Evolutionary conservation across 35 echinoderm and acorn worm genomes (phyloP).

Genomic region (Apostichopus californicus): DNA sequence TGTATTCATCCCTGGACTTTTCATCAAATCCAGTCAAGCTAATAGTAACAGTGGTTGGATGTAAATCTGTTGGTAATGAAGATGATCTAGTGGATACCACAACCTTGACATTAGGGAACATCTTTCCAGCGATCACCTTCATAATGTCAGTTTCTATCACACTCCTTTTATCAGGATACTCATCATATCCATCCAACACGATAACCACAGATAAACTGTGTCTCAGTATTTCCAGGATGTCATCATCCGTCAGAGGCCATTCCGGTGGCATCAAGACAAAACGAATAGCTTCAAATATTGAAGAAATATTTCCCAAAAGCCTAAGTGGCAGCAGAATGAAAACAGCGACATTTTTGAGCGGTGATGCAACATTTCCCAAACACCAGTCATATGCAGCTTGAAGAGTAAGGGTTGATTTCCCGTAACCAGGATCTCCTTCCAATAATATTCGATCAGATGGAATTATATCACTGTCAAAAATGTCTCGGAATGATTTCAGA

Average conservation of each 20-base stretch:
- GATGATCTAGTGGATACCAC: neutral
- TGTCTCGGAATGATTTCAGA: neutral
- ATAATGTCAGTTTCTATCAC: neutral
- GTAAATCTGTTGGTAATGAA: neutral
- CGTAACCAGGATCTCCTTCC: neutral
- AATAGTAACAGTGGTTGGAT: neutral
- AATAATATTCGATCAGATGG: neutral
- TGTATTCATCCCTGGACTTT: neutral
- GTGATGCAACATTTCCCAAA: neutral
- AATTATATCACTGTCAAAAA: neutral
- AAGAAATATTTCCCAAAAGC: neutral
- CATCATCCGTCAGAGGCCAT: neutral
- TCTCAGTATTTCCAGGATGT: neutral
- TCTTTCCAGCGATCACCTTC: neutral
- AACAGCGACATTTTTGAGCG: neutral
- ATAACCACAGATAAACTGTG: neutral
- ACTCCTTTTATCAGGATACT: neutral
- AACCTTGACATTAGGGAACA: neutral
- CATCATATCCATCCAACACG: neutral
- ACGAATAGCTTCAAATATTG: neutral
- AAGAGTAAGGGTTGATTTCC: neutral
- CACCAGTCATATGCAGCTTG: slow-evolving; percentile 1
- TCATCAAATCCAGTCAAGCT: neutral
- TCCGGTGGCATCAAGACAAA: neutral
- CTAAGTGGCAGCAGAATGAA: neutral